Base-by-base conservation (phyloP, 2,888 invertebrate species). In the Glaucopsyche alexis region DNA sequence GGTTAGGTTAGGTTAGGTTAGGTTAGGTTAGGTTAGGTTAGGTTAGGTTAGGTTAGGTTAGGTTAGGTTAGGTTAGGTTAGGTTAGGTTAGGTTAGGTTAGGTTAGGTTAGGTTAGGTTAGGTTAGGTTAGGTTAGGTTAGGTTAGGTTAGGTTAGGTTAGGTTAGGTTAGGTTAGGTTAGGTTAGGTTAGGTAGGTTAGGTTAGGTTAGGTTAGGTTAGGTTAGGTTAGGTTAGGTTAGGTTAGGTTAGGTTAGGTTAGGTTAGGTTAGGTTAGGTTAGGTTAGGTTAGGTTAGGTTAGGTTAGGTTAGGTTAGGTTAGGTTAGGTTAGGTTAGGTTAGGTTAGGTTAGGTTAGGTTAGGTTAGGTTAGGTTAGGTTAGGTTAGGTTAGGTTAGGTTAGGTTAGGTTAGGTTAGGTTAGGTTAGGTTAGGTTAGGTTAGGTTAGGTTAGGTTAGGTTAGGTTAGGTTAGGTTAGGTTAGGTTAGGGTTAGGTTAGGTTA, bases 321-420 rank as follows among this genome's bases (percentile, higher is more conserved):
- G 72, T 73, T 73, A 73, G 73, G 73, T 71, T 71, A 71, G 71
- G 73, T 76, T 74, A 72, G 73, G 76, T 73, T 69, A 74, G 76
- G 76, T 76, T 76, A 74, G 76, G 76, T 76, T 75, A 74, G 74
- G 76, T 76, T 76, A 75, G 76, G 76, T 76, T 76, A 76, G 76
- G 76, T 74, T 74, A 74, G 74, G 73, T 74, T 74, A 74, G 76
- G 74, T 74, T 76, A 75, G 76, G 76, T 76, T 76, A 74, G 76
- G 76, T 76, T 76, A 76, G 76, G 76, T 75, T 75, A 75, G 74
- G 75, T 74, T 75, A 75, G 75, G 75, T 75, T 75, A 75, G 75
- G 75, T 75, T 74, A 73, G 74, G 72, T 74, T 72, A 72, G n/a
- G 38, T 71, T 42, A 74, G 74, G 74, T 74, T 71, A 73, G 73